phyloP scores from a whole-genome alignment of 2,888 invertebrate species.

The Agelastica alni region DNA sequence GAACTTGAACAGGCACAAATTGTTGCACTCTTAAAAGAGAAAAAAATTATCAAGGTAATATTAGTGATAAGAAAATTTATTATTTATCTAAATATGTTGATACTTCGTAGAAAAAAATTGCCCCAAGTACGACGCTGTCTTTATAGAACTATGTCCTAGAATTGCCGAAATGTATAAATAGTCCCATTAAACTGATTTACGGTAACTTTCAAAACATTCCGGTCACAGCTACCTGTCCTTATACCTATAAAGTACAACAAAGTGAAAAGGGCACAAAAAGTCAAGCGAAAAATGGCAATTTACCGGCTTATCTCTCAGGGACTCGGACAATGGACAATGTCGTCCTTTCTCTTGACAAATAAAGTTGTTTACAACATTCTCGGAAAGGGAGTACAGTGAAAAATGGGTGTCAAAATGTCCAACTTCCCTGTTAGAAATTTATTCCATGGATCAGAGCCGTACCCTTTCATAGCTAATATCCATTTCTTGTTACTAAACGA shows the following conservation, averaged over 20 bases:
- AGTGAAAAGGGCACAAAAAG: slow-evolving; percentile 27
- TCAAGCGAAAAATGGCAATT: slow-evolving; percentile 23
- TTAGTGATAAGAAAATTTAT: no score
- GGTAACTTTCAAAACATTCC: slow-evolving; percentile 17
- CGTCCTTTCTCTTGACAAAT: slow-evolving; percentile 20
- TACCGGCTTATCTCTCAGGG: slow-evolving; percentile 11
- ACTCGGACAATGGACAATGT: slow-evolving; percentile 15
- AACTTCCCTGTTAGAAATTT: no score
- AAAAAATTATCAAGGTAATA: no score
- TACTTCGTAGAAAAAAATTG: no score
- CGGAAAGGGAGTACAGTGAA: slow-evolving; percentile 15
- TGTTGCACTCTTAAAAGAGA: no score
- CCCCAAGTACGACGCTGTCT: background rate
- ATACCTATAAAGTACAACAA: slow-evolving; percentile 18
- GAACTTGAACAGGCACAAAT: no score
- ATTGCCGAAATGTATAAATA: slow-evolving; percentile 8
- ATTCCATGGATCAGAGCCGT: no score
- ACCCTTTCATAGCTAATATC: no score
- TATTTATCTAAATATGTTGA: no score
- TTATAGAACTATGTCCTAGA: background rate
- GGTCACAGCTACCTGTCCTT: slow-evolving; percentile 33
- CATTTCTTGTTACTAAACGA: no score
- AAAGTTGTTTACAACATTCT: slow-evolving; percentile 27
- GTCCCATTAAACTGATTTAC: slow-evolving; percentile 24
- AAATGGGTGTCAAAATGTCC: slow-evolving; percentile 21